phyloP scores from a whole-genome alignment of 2,888 invertebrate species.

The Thecophora atra region DNA sequence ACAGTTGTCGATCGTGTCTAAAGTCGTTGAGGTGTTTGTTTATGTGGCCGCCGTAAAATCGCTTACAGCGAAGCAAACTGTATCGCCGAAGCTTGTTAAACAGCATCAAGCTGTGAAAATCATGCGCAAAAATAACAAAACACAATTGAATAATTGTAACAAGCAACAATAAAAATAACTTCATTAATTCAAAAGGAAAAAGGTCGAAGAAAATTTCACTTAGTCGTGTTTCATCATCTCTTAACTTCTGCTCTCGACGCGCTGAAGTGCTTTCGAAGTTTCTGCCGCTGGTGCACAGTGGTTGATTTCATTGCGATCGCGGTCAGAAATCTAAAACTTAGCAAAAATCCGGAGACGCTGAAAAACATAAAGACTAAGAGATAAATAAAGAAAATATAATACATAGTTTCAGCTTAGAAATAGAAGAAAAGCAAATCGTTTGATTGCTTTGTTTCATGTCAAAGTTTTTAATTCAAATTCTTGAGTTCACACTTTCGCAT shows the following conservation, averaged over 20 bases:
- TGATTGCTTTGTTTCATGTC: too few relatives aligned
- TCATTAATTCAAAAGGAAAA: not conserved
- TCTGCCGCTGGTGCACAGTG: not conserved
- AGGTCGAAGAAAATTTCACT: not conserved
- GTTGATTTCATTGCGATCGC: not conserved
- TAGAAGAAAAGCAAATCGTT: too few relatives aligned
- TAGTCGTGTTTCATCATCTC: not conserved
- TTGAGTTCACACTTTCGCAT: too few relatives aligned
- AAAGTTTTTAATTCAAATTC: too few relatives aligned
- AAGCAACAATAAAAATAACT: not conserved
- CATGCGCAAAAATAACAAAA: not conserved
- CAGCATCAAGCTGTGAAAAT: too few relatives aligned
- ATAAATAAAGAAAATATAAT: too few relatives aligned
- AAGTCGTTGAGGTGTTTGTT: conserved; percentile 44
- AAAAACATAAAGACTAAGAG: too few relatives aligned
- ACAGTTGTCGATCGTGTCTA: conserved; percentile 55
- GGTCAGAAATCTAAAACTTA: too few relatives aligned
- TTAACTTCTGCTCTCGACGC: not conserved
- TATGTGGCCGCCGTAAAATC: not conserved
- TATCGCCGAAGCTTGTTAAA: too few relatives aligned
- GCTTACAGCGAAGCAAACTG: too few relatives aligned
- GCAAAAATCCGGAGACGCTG: too few relatives aligned
- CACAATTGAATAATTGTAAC: not conserved
- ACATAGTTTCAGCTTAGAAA: too few relatives aligned
- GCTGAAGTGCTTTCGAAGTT: not conserved